Evolutionary conservation across 2,888 invertebrate genomes (phyloP).

Genomic region (Schizotus pectinicornis): DNA sequence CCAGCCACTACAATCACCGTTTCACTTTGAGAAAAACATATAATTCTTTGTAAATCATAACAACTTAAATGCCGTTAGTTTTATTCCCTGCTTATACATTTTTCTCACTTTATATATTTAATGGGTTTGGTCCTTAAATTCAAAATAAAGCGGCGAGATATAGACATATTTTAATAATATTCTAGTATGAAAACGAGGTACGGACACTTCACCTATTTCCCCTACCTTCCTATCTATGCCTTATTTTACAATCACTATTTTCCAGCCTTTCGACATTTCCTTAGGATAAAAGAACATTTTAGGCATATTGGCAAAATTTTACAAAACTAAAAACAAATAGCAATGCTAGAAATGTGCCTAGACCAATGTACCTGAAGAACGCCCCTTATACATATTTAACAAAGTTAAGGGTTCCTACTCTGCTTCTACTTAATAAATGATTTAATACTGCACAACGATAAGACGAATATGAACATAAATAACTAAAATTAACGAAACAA

Average conservation of each 20-base stretch:
- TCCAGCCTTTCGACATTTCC: conserved; percentile 8
- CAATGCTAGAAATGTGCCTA: no score
- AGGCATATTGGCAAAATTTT: not conserved
- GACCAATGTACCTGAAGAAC: no score
- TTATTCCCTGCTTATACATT: conserved; percentile 8
- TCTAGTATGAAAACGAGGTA: no score
- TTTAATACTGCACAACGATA: no score
- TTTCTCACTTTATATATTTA: not conserved
- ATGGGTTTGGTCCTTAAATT: not conserved
- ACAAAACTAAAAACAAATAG: not conserved
- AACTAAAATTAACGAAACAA: no score
- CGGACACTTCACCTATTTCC: no score
- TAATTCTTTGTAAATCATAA: not conserved
- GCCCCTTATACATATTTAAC: no score
- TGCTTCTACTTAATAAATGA: no score
- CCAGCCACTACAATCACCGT: conserved; percentile 11
- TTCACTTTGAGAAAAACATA: not conserved
- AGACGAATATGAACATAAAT: no score
- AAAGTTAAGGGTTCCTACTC: no score
- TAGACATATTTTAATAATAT: no score
- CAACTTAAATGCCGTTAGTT: not conserved
- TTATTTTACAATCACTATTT: conserved; percentile 8
- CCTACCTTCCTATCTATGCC: not conserved
- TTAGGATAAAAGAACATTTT: not conserved
- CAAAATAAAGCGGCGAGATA: no score